A percentile compares a stretch with the other conserved stretches of the same genome.
Conservation (phyloP, 2,797 vertebrate genomes). For the Gallinago nigripennis region DNA sequence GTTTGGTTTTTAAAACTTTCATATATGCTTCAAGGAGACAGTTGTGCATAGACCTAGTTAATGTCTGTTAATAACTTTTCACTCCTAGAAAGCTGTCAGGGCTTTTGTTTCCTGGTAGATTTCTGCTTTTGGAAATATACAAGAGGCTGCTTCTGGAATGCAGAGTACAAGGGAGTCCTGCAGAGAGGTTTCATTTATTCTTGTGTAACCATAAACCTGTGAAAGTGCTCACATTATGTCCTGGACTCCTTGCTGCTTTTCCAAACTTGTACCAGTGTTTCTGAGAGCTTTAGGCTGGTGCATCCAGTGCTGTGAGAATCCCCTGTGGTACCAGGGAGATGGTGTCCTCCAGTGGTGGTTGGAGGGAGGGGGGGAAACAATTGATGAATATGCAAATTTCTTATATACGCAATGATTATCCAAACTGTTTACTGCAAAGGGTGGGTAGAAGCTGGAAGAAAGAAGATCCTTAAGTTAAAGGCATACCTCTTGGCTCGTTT, state of each 20-base stretch:
- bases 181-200: not conserved
- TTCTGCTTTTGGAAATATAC: not conserved
- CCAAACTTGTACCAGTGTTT: not conserved
- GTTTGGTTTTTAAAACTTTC: not conserved
- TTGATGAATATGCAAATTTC: not conserved
- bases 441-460: not conserved
- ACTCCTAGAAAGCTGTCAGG: not conserved
- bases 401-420: not conserved
- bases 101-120: not conserved
- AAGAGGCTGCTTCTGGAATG: not conserved
- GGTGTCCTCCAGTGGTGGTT: not conserved
- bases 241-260: not conserved
- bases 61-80: not conserved
- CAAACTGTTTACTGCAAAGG: not conserved
- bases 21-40: not conserved
- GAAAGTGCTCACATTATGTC: not conserved
- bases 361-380: rapidly evolving
- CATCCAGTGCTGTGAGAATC: not conserved
- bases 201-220: not conserved
- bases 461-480: not conserved
- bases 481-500: not conserved
- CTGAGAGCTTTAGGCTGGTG: not conserved
- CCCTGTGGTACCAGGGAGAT: not conserved
- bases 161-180: not conserved
- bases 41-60: not conserved